Percentiles rank a stretch among this genome's conserved stretches.
phyloP scores from a whole-genome alignment of 2,113 vertebrate genomes.

The Cyprinodon variegatus region DNA sequence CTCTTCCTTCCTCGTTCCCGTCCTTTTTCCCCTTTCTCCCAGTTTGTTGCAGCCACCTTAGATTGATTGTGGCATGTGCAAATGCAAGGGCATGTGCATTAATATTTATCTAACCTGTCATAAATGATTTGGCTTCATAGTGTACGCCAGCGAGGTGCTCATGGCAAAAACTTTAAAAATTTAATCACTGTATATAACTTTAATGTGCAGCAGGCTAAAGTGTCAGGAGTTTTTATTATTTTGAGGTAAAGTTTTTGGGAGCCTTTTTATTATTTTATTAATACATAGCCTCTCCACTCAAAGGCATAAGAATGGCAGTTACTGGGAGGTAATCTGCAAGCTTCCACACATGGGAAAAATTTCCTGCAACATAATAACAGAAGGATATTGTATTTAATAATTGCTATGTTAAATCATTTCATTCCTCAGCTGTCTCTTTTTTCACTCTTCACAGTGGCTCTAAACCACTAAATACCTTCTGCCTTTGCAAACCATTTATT shows the following conservation, averaged over 20 bases:
- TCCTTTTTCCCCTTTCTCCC: slow-evolving; percentile 54
- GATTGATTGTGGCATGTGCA: slow-evolving; percentile 93
- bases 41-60: slow-evolving; percentile 76
- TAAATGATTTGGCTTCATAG: slow-evolving; percentile 97
- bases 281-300: slow-evolving; percentile 49
- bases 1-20: slow-evolving; percentile 23
- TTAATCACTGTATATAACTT: slow-evolving; percentile 98
- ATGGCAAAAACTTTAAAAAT: slow-evolving; percentile 98
- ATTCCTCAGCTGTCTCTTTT: slow-evolving; percentile 18
- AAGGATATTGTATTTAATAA: slow-evolving; percentile 32
- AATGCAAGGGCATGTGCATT: slow-evolving; percentile 95
- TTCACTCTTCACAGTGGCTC: neutral
- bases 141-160: slow-evolving; percentile 90
- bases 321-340: slow-evolving; percentile 50
- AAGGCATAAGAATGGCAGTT: slow-evolving; percentile 54
- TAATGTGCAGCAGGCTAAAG: slow-evolving; percentile 92
- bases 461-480: slow-evolving; percentile 11
- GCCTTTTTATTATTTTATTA: slow-evolving; percentile 53
- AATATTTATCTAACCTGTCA: slow-evolving; percentile 99
- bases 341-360: slow-evolving; percentile 41
- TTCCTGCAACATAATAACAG: slow-evolving; percentile 41
- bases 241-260: slow-evolving; percentile 89
- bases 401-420: slow-evolving; percentile 34
- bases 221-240: slow-evolving; percentile 90
- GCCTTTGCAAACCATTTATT: neutral